Percentiles rank a stretch among this genome's conserved stretches.
These are phyloP conservation scores for Eupithecia dodoneata DNA, from an alignment of 2,888 invertebrate species.

Conservation along the genomic window DNA sequence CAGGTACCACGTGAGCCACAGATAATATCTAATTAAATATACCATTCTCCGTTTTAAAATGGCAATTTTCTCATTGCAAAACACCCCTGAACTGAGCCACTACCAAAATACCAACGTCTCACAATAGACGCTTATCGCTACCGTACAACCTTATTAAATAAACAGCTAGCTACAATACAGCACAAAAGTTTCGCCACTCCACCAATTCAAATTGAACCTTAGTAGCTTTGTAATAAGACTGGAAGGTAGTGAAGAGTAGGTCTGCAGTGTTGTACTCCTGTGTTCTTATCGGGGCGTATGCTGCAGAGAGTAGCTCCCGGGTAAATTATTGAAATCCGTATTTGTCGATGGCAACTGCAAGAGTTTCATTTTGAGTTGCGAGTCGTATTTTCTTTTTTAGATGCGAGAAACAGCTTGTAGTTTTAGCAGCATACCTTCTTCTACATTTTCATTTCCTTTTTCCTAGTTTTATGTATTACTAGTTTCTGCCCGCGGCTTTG, in stretches of 20 bases:
- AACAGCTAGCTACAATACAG: slow-evolving; percentile 60
- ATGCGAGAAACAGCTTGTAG: slow-evolving; percentile 10
- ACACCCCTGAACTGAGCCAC: slow-evolving; percentile 33
- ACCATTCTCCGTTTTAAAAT: neutral
- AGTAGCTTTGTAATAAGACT: slow-evolving; percentile 8
- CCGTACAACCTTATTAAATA: slow-evolving; percentile 78
- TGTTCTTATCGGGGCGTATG: slow-evolving; percentile 58
- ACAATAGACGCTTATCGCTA: slow-evolving; percentile 74
- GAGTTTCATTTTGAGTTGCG: slow-evolving; percentile 49
- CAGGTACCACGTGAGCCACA: too few species aligned
- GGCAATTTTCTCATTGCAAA: slow-evolving; percentile 28
- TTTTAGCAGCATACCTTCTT: neutral
- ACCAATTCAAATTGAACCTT: slow-evolving; percentile 24
- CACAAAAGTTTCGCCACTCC: slow-evolving; percentile 25
- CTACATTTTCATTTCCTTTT: slow-evolving; percentile 1
- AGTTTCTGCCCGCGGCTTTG: neutral
- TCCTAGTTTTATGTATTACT: neutral
- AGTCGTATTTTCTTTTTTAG: slow-evolving; percentile 17
- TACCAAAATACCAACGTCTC: slow-evolving; percentile 47
- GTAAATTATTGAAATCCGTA: slow-evolving; percentile 65
- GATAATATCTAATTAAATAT: too few species aligned
- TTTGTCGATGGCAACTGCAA: slow-evolving; percentile 54
- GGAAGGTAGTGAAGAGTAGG: slow-evolving; percentile 12
- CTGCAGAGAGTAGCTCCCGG: slow-evolving; percentile 51
- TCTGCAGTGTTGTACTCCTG: slow-evolving; percentile 45